A percentile compares a stretch with the other conserved stretches of the same genome.
These are phyloP conservation scores for Smittia sp. DNA, from an alignment of 2,888 invertebrate species.

Conservation along the genomic window DNA sequence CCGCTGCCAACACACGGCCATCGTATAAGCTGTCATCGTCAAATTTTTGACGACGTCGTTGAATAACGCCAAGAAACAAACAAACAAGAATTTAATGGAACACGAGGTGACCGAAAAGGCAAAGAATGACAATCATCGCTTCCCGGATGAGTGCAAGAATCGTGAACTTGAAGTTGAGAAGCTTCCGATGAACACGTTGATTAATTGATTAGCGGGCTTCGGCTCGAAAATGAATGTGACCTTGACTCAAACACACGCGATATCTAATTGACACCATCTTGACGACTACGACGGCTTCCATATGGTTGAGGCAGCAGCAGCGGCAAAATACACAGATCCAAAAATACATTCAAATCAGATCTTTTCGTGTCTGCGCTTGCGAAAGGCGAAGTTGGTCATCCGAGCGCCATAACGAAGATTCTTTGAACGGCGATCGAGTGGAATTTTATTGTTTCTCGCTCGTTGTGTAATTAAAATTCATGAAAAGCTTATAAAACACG, in stretches of 20 bases:
- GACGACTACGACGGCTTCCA: background rate
- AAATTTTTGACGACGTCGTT: no score
- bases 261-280: constrained; percentile 10
- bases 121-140: background rate
- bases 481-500: no score
- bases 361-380: background rate
- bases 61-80: background rate
- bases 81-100: background rate
- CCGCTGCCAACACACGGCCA: no score
- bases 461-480: no score
- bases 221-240: background rate
- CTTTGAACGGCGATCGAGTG: no score
- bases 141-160: constrained; percentile 8
- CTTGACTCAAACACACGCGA: constrained; percentile 3
- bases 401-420: no score
- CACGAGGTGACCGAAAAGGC: background rate
- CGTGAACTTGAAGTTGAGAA: background rate
- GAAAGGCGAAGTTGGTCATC: no score
- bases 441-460: no score
- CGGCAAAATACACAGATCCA: constrained; percentile 27
- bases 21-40: no score
- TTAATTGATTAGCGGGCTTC: constrained; percentile 7
- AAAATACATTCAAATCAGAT: constrained; percentile 37
- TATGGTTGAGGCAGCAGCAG: constrained; percentile 12
- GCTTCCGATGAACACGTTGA: background rate